These are phyloP conservation scores for Coracias cyanogaster DNA, from an alignment of 2,797 vertebrate species.

Conservation along the genomic window DNA sequence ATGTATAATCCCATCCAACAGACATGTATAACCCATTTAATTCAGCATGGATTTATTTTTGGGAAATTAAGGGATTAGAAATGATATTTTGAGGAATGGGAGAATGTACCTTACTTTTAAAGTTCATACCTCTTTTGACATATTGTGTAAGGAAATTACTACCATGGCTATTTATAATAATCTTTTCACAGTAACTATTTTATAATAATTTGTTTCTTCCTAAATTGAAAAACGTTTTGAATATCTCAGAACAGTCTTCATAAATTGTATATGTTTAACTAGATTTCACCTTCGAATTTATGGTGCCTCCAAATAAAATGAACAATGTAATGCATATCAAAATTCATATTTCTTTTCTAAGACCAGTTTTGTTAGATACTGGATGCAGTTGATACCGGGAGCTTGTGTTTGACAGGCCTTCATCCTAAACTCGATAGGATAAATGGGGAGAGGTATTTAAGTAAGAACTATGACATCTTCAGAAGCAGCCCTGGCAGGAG, in stretches of 20 bases:
- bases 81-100: constrained; percentile 26
- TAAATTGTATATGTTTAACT: not conserved
- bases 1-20: constrained; percentile 56
- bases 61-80: constrained; percentile 56
- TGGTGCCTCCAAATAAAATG: not conserved
- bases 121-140: not conserved
- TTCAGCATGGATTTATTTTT: constrained; percentile 52
- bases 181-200: not conserved
- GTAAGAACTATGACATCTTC: not conserved
- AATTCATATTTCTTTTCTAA: not conserved
- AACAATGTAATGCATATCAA: not conserved
- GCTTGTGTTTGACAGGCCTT: not conserved
- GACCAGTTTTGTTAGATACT: not conserved
- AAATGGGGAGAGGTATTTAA: not conserved
- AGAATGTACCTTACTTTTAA: constrained; percentile 1
- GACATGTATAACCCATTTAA: constrained; percentile 38
- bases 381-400: not conserved
- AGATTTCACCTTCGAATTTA: not conserved
- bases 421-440: not conserved
- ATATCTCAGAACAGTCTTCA: not conserved
- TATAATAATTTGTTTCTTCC: not conserved
- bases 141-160: not conserved
- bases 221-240: not conserved
- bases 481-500: not conserved
- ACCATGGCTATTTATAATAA: not conserved